These are phyloP conservation scores for Montipora efflorescens DNA, from an alignment of 64 coral and sea anemone genomes.

Conservation along the genomic window DNA sequence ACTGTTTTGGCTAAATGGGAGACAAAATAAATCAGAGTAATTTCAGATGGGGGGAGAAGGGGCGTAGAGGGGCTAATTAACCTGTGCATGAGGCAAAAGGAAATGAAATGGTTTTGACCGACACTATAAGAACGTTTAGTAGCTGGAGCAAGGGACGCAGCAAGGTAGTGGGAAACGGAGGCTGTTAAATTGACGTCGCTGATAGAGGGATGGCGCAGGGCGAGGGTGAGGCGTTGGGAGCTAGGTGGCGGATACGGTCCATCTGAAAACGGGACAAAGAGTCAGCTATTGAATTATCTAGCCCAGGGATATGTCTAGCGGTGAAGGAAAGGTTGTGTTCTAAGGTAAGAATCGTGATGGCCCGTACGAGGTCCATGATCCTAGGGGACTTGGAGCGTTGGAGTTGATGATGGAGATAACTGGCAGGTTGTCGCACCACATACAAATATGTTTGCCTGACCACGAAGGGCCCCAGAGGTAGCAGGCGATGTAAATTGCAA, in stretches of 20 bases:
- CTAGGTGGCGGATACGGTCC: no score
- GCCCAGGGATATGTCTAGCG: no score
- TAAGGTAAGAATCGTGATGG: no score
- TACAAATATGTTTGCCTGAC: no score
- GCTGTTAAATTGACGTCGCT: background rate
- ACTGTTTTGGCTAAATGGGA: background rate
- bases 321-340: background rate
- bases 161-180: background rate
- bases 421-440: no score
- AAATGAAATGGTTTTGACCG: background rate
- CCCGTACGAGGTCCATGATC: no score
- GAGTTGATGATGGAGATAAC: no score
- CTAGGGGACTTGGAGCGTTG: no score
- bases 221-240: background rate
- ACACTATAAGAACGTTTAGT: background rate
- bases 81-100: background rate
- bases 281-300: no score
- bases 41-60: constrained; percentile 11
- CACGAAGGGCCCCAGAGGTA: no score
- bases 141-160: background rate
- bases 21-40: constrained; percentile 27
- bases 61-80: background rate
- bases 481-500: no score
- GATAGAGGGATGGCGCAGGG: background rate
- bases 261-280: no score